Percentiles rank a stretch among this genome's conserved stretches.
Conservation (phyloP, 2,888 invertebrate genomes). For the Eumerus sabulonum region DNA sequence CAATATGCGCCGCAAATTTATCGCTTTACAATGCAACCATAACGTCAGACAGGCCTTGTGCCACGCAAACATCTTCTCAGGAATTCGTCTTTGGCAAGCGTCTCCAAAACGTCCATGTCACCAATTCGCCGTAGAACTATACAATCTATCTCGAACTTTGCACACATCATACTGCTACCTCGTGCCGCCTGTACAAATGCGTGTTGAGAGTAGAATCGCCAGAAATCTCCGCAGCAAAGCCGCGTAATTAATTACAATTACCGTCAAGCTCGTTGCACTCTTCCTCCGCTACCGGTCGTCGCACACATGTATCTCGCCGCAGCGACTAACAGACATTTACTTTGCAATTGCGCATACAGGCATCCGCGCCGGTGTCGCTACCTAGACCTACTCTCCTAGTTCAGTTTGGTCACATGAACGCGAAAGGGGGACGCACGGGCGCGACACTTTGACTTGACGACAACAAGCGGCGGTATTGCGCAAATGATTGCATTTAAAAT, state of each 20-base stretch:
- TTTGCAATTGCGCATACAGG: constrained; percentile 51
- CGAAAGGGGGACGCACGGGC: constrained; percentile 4
- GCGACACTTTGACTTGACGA: constrained; percentile 2
- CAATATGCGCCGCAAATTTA: no score
- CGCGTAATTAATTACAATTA: constrained; percentile 1
- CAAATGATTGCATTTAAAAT: constrained; percentile 61
- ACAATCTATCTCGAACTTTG: no score
- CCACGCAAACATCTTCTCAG: constrained; percentile 26
- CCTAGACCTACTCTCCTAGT: constrained; percentile 68
- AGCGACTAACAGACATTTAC: constrained; percentile 32
- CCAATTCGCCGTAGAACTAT: constrained; percentile 17
- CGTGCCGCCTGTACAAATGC: neutral
- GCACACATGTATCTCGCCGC: constrained; percentile 18
- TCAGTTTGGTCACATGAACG: constrained; percentile 53
- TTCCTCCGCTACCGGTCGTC: neutral
- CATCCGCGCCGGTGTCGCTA: constrained; percentile 57
- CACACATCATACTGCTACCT: no score
- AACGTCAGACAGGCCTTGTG: constrained; percentile 1
- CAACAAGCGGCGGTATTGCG: constrained; percentile 43
- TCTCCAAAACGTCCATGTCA: constrained; percentile 51
- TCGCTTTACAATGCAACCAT: neutral
- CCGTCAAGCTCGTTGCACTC: neutral
- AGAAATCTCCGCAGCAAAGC: neutral
- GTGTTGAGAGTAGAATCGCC: no score
- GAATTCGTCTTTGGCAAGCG: constrained; percentile 29